phyloP scores from a whole-genome alignment of 2,888 invertebrate species.

The Drosophila falleni region DNA sequence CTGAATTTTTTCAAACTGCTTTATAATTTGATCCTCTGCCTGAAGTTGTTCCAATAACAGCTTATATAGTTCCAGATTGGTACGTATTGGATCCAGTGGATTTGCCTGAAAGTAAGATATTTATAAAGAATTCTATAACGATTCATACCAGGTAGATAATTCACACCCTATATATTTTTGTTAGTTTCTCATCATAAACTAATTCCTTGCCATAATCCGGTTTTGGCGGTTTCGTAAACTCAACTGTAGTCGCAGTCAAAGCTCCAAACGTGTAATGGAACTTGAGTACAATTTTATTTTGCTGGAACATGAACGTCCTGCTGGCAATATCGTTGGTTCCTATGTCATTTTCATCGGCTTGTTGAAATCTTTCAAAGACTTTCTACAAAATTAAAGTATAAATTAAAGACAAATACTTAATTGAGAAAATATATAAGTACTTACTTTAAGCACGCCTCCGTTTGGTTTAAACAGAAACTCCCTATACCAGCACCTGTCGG shows the following conservation, averaged over 20 bases:
- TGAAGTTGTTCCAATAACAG: conserved; percentile 88
- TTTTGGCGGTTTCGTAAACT: conserved; percentile 89
- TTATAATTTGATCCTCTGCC: conserved; percentile 87
- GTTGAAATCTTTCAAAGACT: conserved; percentile 88
- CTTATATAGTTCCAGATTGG: conserved; percentile 88
- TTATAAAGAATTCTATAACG: not conserved
- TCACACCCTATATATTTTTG: conserved; percentile 88
- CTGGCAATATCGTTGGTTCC: conserved; percentile 87
- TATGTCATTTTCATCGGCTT: conserved; percentile 86
- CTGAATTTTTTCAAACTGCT: conserved; percentile 86
- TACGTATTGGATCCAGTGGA: conserved; percentile 87
- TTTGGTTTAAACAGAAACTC: conserved; percentile 69
- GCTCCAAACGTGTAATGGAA: conserved; percentile 84
- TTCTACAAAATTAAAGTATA: conserved; percentile 83
- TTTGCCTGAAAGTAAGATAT: conserved; percentile 86
- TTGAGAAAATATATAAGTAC: conserved; percentile 6
- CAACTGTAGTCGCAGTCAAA: conserved; percentile 86
- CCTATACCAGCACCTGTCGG: conserved; percentile 85
- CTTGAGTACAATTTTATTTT: conserved; percentile 86
- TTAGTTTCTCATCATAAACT: conserved; percentile 88
- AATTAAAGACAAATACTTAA: not conserved
- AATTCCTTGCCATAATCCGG: conserved; percentile 90
- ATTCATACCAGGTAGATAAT: not conserved
- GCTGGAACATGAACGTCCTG: conserved; percentile 88
- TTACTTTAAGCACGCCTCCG: conserved; percentile 64